Conservation (phyloP, 1,140 invertebrate species). For the Sycobia sp. region DNA sequence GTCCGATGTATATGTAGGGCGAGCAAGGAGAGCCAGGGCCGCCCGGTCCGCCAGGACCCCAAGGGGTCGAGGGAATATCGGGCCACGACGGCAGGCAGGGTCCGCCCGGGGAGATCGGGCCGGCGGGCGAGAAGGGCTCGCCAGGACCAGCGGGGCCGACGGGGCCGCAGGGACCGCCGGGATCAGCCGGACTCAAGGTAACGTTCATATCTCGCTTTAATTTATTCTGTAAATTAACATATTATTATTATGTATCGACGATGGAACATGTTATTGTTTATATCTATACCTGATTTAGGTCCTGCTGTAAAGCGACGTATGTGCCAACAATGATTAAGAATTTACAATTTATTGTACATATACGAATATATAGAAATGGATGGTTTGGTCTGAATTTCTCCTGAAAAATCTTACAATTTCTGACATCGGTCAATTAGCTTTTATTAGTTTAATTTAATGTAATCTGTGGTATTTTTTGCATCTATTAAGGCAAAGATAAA, state of each 20-base stretch:
- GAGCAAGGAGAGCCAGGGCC: constrained; percentile 89
- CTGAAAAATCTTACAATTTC: too few relatives aligned
- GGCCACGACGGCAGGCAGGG: constrained; percentile 83
- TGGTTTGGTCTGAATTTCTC: too few relatives aligned
- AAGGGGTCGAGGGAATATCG: constrained; percentile 75
- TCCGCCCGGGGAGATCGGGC: constrained; percentile 73
- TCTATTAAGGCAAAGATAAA: too few relatives aligned
- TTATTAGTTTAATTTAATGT: too few relatives aligned
- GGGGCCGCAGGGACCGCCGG: constrained; percentile 72
- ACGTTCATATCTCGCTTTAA: constrained; percentile 29
- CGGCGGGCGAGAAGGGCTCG: constrained; percentile 68
- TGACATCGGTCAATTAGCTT: too few relatives aligned
- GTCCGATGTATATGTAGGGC: constrained; percentile 68
- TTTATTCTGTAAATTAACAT: background rate
- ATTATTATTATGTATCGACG: background rate
- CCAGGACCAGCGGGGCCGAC: constrained; percentile 72
- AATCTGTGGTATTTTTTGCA: too few relatives aligned
- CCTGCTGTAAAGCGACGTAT: too few relatives aligned
- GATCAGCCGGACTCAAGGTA: constrained; percentile 74
- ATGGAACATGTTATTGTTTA: background rate
- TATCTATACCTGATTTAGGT: background rate
- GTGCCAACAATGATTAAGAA: too few relatives aligned
- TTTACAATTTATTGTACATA: too few relatives aligned
- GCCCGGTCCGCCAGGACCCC: constrained; percentile 81
- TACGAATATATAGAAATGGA: too few relatives aligned